Conservation (phyloP, 1,140 invertebrate genomes). For the Adelges cooleyi region DNA sequence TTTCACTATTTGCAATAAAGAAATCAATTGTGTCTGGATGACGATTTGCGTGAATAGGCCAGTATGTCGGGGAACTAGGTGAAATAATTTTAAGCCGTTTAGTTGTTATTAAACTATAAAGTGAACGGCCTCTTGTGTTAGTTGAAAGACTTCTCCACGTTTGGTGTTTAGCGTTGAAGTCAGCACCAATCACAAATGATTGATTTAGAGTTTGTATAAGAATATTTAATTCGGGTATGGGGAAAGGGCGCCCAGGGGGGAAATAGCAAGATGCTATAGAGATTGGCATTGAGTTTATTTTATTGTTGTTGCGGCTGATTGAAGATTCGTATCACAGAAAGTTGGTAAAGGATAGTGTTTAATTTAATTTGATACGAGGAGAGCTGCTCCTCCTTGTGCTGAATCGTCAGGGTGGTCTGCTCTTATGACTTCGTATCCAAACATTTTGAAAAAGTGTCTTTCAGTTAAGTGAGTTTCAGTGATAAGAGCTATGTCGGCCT, state of each 20-base stretch:
- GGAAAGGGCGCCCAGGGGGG: background rate
- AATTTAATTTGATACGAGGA: constrained; percentile 7
- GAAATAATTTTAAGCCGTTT: background rate
- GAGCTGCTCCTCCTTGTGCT: background rate
- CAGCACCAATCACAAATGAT: too few species aligned
- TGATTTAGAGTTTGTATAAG: too few species aligned
- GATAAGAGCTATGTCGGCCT: background rate
- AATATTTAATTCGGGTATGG: background rate
- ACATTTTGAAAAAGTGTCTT: too few species aligned
- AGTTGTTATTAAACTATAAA: background rate
- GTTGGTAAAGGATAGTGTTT: too few species aligned
- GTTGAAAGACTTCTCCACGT: background rate
- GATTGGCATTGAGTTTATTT: background rate
- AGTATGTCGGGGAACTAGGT: background rate
- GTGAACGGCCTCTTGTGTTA: background rate
- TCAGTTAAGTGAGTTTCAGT: background rate
- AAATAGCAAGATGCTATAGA: background rate
- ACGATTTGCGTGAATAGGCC: background rate
- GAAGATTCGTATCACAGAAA: too few species aligned
- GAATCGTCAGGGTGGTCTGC: background rate
- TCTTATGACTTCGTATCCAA: background rate
- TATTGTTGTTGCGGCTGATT: too few species aligned
- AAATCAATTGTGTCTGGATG: background rate
- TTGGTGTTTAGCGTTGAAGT: background rate
- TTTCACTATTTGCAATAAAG: constrained; percentile 14